Evolutionary conservation across 2,888 invertebrate species (phyloP), one percentile per base, ranked within the genome.

Genomic region (Ditylenchus weischeri): DNA sequence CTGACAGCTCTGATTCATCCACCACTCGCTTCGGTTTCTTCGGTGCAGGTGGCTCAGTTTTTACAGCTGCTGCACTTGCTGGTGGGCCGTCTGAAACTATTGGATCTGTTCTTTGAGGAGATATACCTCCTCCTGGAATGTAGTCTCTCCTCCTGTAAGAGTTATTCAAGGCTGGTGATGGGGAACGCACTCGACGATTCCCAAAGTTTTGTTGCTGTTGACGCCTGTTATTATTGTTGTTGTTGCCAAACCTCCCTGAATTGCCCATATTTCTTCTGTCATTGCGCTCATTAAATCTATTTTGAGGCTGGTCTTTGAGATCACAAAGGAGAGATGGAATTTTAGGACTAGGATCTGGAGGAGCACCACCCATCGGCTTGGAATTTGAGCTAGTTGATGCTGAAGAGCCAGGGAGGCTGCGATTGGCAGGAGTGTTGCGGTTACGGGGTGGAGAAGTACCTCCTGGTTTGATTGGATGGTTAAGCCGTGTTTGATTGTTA

Each of bases 1-100:
- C 81, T 4, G 78, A 78, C 7, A 81, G 63, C 49, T 81, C 81
- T 57, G 76, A 78, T 49, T 79, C 79, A 49, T 76, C 67, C 21
- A 75, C 75, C n/a, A 68, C 72, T 43, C 58, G 76, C 73, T 67
- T 77, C 62, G 66, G 78, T 65, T 62, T 76, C 62, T 79, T 79
- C 13, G 76, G 72, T 48, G 65, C 66, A 11, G 72, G 69, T 6
- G 74, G 69, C 15, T 29, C 50, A n/a, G 49, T 18, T 38, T 65
- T 50, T 35, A 62, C 57, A 7, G 64, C 54, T 35, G 21, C n/a
- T 11, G 11, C 11, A 15, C 15, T 43, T 10, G 43, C 43, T 43
- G 43, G 13, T 43, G 43, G 43, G 8, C 43, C 43, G 15, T 43
- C 43, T 43, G 43, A 43, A 15, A 43, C 13, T 10, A 43, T 15